These are phyloP conservation scores for Caenorhabditis zanzibari DNA, from an alignment of 2,888 invertebrate genomes.

Conservation along the genomic window DNA sequence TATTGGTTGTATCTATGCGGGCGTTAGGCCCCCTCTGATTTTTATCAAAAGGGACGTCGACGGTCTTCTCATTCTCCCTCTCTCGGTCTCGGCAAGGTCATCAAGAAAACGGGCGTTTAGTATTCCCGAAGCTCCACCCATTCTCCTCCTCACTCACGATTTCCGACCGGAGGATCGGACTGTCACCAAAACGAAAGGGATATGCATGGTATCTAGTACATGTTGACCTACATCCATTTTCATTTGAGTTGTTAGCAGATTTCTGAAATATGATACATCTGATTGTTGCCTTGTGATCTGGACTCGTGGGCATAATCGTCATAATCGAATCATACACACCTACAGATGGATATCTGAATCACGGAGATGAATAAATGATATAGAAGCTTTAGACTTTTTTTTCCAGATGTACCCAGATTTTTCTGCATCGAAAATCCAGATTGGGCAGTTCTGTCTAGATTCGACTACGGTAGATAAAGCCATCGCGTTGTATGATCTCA, in stretches of 20 bases:
- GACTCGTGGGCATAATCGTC: too few species aligned
- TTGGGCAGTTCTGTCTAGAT: neutral
- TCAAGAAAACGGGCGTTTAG: constrained; percentile 55
- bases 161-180: constrained; percentile 21
- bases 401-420: constrained; percentile 1
- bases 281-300: neutral
- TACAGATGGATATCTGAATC: neutral
- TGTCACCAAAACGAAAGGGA: constrained; percentile 36
- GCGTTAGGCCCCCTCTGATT: constrained; percentile 56
- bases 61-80: constrained; percentile 27
- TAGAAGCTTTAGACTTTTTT: neutral
- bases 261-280: neutral
- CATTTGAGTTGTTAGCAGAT: neutral
- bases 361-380: constrained; percentile 25
- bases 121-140: constrained; percentile 60
- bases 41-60: constrained; percentile 58
- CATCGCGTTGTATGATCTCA: neutral
- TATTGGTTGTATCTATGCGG: constrained; percentile 46
- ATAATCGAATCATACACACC: neutral
- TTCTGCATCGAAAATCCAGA: neutral
- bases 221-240: constrained; percentile 41
- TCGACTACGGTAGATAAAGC: constrained; percentile 12
- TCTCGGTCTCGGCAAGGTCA: constrained; percentile 56
- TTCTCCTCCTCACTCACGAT: constrained; percentile 16
- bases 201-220: constrained; percentile 46